Conservation (phyloP, 2,888 invertebrate genomes). For the Biston betularia region DNA sequence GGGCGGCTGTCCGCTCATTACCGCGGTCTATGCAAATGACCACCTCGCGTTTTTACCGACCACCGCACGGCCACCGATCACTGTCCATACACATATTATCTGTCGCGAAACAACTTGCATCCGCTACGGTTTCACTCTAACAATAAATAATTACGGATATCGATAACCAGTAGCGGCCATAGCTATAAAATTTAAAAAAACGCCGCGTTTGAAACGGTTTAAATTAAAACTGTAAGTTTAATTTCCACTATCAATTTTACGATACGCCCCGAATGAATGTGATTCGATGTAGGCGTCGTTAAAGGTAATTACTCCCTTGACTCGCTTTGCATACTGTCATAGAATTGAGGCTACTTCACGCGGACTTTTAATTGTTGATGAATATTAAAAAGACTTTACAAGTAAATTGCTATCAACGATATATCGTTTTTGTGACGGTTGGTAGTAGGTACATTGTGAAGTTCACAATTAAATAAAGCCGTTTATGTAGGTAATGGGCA, state of each 20-base stretch:
- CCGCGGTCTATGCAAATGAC: constrained; percentile 82
- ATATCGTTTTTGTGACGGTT: constrained; percentile 57
- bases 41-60: constrained; percentile 76
- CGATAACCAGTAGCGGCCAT: constrained; percentile 67
- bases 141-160: constrained; percentile 83
- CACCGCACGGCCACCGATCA: constrained; percentile 73
- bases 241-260: constrained; percentile 56
- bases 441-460: constrained; percentile 60
- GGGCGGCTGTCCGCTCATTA: constrained; percentile 67
- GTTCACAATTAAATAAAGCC: constrained; percentile 66
- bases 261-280: constrained; percentile 57
- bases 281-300: constrained; percentile 63
- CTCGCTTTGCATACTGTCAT: constrained; percentile 63
- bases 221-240: constrained; percentile 49
- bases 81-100: constrained; percentile 76
- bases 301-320: constrained; percentile 63
- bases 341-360: constrained; percentile 64
- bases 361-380: constrained; percentile 70
- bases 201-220: constrained; percentile 49
- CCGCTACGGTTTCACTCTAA: constrained; percentile 77
- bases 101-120: constrained; percentile 80
- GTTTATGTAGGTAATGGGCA: constrained; percentile 59
- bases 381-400: constrained; percentile 69
- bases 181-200: constrained; percentile 60
- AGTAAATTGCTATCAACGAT: constrained; percentile 64